Evolutionary conservation across 2,113 vertebrate species (phyloP).

Genomic region (Nothoprocta perdicaria): DNA sequence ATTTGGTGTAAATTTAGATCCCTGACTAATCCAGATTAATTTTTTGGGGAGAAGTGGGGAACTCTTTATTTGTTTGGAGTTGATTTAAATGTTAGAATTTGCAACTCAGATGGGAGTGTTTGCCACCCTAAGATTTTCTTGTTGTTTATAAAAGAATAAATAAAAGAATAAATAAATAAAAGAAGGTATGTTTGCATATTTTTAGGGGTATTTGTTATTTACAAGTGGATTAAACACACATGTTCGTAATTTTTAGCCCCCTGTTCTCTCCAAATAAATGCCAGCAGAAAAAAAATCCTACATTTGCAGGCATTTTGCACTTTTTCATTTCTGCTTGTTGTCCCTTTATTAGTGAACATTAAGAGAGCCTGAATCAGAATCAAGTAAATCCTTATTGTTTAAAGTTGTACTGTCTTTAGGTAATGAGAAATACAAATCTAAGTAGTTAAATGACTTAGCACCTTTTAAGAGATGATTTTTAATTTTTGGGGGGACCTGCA

Average conservation of each 20-base stretch:
- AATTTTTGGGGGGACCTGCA: neutral
- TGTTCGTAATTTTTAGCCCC: too few species aligned
- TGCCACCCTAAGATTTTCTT: neutral
- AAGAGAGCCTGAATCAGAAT: neutral
- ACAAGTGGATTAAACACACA: neutral
- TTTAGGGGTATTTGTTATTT: neutral
- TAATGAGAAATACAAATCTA: neutral
- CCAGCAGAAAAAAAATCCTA: neutral
- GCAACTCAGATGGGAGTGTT: neutral
- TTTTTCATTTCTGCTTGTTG: neutral
- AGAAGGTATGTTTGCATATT: neutral
- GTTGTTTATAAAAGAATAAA: neutral
- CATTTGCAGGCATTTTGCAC: neutral
- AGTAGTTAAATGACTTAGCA: neutral
- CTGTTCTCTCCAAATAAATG: neutral
- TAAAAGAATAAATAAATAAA: neutral
- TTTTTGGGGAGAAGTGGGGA: neutral
- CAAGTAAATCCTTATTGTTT: neutral
- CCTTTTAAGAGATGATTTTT: neutral
- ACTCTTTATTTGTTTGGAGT: neutral
- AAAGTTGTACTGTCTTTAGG: neutral
- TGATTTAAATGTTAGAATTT: neutral
- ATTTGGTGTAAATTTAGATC: slow-evolving; percentile 10
- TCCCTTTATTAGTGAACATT: neutral
- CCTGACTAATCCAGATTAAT: neutral